phyloP scores from a whole-genome alignment of 2,888 invertebrate species.

The Stenolophus ochropezus region DNA sequence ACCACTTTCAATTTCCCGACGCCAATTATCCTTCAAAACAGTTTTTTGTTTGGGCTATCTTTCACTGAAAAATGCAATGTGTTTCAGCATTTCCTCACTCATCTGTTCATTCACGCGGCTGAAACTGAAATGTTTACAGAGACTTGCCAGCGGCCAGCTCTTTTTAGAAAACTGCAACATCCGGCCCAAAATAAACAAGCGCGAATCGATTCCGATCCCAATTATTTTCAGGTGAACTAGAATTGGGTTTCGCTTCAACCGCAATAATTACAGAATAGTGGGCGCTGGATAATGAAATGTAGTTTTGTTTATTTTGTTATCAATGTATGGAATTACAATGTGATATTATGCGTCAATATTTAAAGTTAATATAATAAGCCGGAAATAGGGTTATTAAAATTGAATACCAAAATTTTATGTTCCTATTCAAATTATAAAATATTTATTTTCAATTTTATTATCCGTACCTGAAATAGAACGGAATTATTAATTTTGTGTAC shows the following conservation, averaged over 20 bases:
- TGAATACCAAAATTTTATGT: no score
- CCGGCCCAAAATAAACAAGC: neutral
- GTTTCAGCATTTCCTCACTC: constrained; percentile 20
- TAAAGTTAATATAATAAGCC: no score
- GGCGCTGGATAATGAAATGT: neutral
- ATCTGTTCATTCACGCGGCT: neutral
- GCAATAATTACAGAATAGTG: neutral
- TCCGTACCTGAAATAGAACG: no score
- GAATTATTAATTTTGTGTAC: no score
- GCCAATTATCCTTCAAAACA: no score
- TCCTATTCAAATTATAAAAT: no score
- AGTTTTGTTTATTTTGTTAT: neutral
- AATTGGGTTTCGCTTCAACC: neutral
- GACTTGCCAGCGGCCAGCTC: neutral
- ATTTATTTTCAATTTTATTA: no score
- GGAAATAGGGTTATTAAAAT: no score
- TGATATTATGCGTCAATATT: no score
- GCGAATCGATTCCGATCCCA: neutral
- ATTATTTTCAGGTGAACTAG: neutral
- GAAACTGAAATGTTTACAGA: neutral
- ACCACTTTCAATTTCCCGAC: no score
- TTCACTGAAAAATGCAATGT: constrained; percentile 22
- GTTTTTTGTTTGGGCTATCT: constrained; percentile 32
- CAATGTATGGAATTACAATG: no score
- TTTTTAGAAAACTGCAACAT: neutral